Percentiles rank a stretch among this genome's conserved stretches.
Conservation (phyloP, 2,113 vertebrate genomes). For the Carassius auratus region DNA sequence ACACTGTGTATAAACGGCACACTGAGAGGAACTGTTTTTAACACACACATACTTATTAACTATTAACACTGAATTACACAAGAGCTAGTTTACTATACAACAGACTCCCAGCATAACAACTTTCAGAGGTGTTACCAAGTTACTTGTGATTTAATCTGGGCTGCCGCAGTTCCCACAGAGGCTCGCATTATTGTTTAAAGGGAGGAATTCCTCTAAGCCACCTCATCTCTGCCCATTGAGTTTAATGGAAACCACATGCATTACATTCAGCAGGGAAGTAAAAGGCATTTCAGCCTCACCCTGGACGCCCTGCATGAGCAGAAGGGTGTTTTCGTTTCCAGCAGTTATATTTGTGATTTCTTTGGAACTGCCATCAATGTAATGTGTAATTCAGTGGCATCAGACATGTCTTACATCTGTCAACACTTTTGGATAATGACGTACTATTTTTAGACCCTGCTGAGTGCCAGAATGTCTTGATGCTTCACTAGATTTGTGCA, state of each 20-base stretch:
- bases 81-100: neutral
- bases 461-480: neutral
- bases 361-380: neutral
- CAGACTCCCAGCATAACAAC: neutral
- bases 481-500: neutral
- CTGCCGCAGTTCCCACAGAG: conserved; percentile 28
- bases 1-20: conserved; percentile 37
- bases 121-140: neutral
- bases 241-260: conserved; percentile 56
- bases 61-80: neutral
- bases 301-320: neutral
- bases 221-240: conserved; percentile 46
- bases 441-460: neutral
- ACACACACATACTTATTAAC: neutral
- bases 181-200: conserved; percentile 24
- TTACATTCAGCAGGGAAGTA: conserved; percentile 24
- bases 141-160: conserved; percentile 18
- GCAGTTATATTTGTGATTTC: neutral
- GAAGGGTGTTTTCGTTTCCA: neutral
- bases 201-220: conserved; percentile 40
- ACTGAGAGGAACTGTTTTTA: conserved; percentile 3
- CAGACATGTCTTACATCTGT: conserved; percentile 1
- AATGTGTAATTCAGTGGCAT: conserved; percentile 2
- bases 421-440: conserved; percentile 16
- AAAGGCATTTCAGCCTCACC: conserved; percentile 19